phyloP scores from a whole-genome alignment of 2,797 vertebrate genomes.

The Spea hammondii region DNA sequence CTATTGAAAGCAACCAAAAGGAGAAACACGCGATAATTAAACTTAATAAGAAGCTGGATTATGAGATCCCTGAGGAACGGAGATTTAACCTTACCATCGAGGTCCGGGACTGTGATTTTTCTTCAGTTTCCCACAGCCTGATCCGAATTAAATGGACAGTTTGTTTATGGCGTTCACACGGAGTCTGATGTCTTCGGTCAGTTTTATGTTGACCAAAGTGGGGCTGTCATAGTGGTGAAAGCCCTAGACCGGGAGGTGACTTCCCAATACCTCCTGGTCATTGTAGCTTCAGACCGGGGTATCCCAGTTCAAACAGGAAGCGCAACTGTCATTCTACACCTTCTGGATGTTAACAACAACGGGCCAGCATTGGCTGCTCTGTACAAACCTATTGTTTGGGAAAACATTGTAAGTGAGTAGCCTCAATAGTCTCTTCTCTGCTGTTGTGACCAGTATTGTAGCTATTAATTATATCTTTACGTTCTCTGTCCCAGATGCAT shows the following conservation, averaged over 20 bases:
- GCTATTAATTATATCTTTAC: too few species aligned
- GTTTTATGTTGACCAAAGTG: conserved; percentile 76
- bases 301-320: conserved; percentile 61
- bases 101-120: conserved; percentile 84
- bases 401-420: conserved; percentile 63
- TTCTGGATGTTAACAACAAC: conserved; percentile 86
- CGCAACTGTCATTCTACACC: conserved; percentile 73
- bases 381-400: conserved; percentile 81
- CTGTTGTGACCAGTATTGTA: too few species aligned
- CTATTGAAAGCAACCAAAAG: conserved; percentile 76
- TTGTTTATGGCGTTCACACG: conserved; percentile 74
- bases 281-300: conserved; percentile 81
- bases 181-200: conserved; percentile 76
- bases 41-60: conserved; percentile 83
- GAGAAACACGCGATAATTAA: conserved; percentile 75
- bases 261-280: conserved; percentile 71
- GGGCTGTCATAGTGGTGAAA: conserved; percentile 70
- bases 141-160: conserved; percentile 79
- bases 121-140: conserved; percentile 75
- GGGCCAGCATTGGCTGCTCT: conserved; percentile 78
- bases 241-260: conserved; percentile 41
- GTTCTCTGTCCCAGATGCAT: too few species aligned
- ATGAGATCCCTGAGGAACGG: conserved; percentile 81
- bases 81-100: conserved; percentile 80
- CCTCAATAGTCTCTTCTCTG: too few species aligned